Conservation (phyloP, 2,797 vertebrate genomes). For the Melanotaenia nigrans region DNA sequence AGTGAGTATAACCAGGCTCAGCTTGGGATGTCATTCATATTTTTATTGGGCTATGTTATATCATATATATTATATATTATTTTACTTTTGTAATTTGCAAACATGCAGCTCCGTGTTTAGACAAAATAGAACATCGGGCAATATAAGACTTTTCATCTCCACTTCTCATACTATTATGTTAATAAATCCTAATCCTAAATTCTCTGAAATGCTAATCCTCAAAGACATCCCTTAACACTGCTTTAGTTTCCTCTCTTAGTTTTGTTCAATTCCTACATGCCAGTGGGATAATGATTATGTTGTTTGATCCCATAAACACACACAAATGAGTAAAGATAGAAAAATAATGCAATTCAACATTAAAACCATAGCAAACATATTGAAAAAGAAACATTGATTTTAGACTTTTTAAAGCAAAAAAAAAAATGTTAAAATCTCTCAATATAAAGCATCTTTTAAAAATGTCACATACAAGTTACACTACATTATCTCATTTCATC, state of each 20-base stretch:
- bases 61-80: neutral
- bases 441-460: neutral
- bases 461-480: neutral
- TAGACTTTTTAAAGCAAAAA: neutral
- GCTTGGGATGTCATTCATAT: too few relatives aligned
- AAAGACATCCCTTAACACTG: neutral
- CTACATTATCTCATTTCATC: neutral
- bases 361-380: neutral
- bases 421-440: neutral
- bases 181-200: neutral
- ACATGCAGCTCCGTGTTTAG: neutral
- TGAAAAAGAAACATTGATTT: neutral
- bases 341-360: neutral
- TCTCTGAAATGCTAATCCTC: neutral
- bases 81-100: neutral
- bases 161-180: neutral
- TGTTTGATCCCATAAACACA: neutral
- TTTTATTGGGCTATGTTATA: too few relatives aligned
- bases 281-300: neutral
- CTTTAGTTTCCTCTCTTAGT: neutral
- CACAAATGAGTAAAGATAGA: neutral
- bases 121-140: neutral
- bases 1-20: too few relatives aligned
- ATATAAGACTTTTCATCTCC: neutral
- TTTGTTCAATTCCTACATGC: neutral